A percentile compares a stretch with the other conserved stretches of the same genome.
Conservation (phyloP, 2,888 invertebrate genomes). For the Tenthredo notha region DNA sequence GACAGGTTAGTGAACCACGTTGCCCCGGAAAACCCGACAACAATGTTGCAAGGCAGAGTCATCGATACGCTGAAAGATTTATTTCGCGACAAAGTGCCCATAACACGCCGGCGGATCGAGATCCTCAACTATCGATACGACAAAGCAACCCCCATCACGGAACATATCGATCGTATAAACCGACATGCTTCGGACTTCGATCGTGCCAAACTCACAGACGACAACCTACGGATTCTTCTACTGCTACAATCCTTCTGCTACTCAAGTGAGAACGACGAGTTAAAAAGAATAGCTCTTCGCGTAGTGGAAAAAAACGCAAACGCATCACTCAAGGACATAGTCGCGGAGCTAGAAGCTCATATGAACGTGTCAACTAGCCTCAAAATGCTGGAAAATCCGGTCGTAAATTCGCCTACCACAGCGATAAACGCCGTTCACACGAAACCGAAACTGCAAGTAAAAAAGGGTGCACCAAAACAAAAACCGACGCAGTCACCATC, state of each 20-base stretch:
- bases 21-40: constrained; percentile 26
- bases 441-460: constrained; percentile 30
- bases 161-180: constrained; percentile 54
- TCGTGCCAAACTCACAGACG: constrained; percentile 49
- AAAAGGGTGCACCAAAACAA: constrained; percentile 35
- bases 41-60: constrained; percentile 2
- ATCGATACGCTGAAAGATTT: constrained; percentile 4
- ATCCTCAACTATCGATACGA: constrained; percentile 49
- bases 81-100: constrained; percentile 29
- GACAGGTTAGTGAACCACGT: constrained; percentile 47
- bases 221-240: constrained; percentile 50
- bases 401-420: constrained; percentile 36
- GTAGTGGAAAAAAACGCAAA: constrained; percentile 47
- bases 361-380: constrained; percentile 50
- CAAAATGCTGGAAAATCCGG: constrained; percentile 51
- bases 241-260: constrained; percentile 53
- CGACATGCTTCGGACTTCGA: constrained; percentile 52
- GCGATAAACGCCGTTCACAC: constrained; percentile 43
- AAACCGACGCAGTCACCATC: constrained; percentile 2
- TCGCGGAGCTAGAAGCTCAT: constrained; percentile 45
- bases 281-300: constrained; percentile 52
- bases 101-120: constrained; percentile 51
- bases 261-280: constrained; percentile 51
- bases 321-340: constrained; percentile 51
- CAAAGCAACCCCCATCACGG: constrained; percentile 50